phyloP scores from a whole-genome alignment of 1,140 invertebrate genomes.

The Metopolophium dirhodum region DNA sequence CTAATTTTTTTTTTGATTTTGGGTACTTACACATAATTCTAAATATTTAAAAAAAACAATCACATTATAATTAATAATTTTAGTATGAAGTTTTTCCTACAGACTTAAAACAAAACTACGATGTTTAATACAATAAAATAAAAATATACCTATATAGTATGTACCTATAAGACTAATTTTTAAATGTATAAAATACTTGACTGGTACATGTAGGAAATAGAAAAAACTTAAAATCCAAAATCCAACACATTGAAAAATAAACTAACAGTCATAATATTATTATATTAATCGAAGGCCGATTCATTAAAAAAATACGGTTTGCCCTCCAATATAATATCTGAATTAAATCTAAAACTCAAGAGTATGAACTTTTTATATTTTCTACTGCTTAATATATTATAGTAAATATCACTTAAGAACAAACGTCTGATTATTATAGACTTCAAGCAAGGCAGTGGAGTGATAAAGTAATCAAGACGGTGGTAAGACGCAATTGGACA shows the following conservation, averaged over 20 bases:
- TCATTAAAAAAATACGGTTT: neutral
- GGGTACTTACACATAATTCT: no score
- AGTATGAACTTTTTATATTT: neutral
- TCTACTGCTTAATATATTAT: neutral
- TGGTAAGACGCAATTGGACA: conserved; percentile 83
- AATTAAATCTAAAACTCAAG: neutral
- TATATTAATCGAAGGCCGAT: neutral
- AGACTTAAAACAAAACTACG: no score
- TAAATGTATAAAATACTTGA: neutral
- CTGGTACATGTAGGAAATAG: neutral
- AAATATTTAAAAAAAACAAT: no score
- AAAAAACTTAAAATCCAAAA: neutral
- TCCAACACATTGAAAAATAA: no score
- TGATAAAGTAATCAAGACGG: conserved; percentile 81
- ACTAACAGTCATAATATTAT: neutral
- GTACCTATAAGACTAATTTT: no score
- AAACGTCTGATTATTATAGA: conserved; percentile 64
- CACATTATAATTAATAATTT: no score
- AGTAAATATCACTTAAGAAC: neutral
- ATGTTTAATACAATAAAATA: no score
- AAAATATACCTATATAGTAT: no score
- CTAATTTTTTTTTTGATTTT: no score
- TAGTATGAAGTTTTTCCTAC: no score
- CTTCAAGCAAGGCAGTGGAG: conserved; percentile 94
- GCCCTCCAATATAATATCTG: no score